Conservation (phyloP, 1,140 invertebrate genomes). For the Pinna nobilis region DNA sequence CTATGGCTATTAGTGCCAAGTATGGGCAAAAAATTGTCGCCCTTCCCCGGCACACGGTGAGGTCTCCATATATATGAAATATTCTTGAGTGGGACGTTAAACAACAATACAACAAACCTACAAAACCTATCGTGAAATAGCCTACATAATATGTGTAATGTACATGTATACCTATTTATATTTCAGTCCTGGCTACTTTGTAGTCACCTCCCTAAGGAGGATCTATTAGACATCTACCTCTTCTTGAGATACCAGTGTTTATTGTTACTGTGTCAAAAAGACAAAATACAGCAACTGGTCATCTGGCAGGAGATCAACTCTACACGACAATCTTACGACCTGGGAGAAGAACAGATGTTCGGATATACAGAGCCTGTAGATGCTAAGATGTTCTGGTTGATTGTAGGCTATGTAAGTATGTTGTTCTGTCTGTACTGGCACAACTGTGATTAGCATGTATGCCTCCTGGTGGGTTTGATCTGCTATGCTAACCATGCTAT, state of each 20-base stretch:
- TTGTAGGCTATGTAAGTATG: constrained; percentile 70
- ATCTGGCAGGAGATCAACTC: constrained; percentile 72
- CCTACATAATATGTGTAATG: neutral
- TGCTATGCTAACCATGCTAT: no score
- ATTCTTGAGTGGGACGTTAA: no score
- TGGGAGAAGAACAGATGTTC: constrained; percentile 46
- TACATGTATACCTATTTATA: neutral
- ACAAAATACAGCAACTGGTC: constrained; percentile 66
- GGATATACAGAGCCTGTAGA: constrained; percentile 64
- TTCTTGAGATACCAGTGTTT: constrained; percentile 65
- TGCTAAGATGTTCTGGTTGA: constrained; percentile 65
- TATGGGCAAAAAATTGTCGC: no score
- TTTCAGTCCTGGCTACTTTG: constrained; percentile 68
- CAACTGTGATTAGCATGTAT: no score
- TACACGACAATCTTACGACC: constrained; percentile 44
- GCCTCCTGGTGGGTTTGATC: no score
- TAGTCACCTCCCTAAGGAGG: constrained; percentile 69
- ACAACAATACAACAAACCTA: no score
- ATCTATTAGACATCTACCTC: constrained; percentile 63
- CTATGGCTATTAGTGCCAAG: no score
- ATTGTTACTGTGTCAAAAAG: constrained; percentile 56
- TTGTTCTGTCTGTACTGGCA: neutral
- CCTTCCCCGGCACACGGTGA: no score
- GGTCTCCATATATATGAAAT: no score
- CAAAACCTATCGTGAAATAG: no score